These are phyloP conservation scores for Sinelater perroti DNA, from an alignment of 2,888 invertebrate genomes.

Conservation along the genomic window DNA sequence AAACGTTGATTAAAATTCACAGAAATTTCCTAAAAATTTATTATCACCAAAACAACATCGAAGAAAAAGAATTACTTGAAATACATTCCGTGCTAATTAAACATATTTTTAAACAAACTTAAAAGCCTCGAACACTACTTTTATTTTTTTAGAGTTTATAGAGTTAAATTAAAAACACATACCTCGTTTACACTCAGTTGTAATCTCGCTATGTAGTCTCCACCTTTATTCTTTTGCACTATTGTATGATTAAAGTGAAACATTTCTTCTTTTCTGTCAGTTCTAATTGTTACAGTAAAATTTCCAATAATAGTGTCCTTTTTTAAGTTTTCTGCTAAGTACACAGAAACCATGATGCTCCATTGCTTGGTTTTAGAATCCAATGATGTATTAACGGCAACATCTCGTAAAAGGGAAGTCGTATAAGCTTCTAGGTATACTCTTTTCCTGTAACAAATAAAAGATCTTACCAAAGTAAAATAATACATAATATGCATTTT, in stretches of 20 bases:
- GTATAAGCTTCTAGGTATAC: conserved; percentile 73
- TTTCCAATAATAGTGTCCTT: conserved; percentile 42
- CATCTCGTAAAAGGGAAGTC: conserved; percentile 69
- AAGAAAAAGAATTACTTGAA: too few species aligned
- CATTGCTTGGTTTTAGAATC: conserved; percentile 54
- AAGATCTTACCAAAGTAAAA: too few species aligned
- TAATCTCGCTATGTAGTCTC: conserved; percentile 55
- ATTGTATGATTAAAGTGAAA: conserved; percentile 37
- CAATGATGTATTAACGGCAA: conserved; percentile 57
- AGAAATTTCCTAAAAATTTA: too few species aligned
- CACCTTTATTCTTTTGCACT: conserved; percentile 42
- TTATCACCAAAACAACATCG: too few species aligned
- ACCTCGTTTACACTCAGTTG: too few species aligned
- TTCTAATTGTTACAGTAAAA: conserved; percentile 40
- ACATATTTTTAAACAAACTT: too few species aligned
- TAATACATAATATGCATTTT: too few species aligned
- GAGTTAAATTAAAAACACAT: too few species aligned
- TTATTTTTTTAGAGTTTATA: too few species aligned
- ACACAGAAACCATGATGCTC: conserved; percentile 60
- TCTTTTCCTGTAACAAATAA: conserved; percentile 69
- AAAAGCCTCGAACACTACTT: too few species aligned
- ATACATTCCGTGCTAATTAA: too few species aligned
- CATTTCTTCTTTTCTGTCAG: conserved; percentile 39
- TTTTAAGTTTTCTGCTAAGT: conserved; percentile 52
- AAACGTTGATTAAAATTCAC: too few species aligned